phyloP scores from a whole-genome alignment of 1,140 invertebrate genomes.

The Temnothorax nylanderi region DNA sequence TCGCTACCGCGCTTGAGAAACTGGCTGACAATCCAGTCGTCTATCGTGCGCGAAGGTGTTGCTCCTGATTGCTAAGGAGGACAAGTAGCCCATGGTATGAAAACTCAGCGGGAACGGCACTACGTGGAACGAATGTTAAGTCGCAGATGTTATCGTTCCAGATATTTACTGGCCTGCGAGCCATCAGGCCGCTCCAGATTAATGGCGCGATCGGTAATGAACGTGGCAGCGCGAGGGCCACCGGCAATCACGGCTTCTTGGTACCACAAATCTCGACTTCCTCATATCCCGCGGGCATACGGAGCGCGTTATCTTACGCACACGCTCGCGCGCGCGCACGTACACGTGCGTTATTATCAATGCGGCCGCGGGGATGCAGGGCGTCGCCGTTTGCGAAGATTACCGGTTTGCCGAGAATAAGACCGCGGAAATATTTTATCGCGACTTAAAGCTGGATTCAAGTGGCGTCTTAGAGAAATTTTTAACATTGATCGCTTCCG shows the following conservation, averaged over 20 bases:
- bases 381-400: slow-evolving; percentile 62
- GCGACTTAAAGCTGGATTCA: slow-evolving; percentile 4
- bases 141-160: slow-evolving; percentile 78
- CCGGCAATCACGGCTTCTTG: slow-evolving; percentile 78
- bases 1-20: neutral
- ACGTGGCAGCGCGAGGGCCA: slow-evolving; percentile 75
- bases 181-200: slow-evolving; percentile 79
- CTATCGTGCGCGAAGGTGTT: slow-evolving; percentile 40
- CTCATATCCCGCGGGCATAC: slow-evolving; percentile 57
- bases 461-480: neutral
- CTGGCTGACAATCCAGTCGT: slow-evolving; percentile 11
- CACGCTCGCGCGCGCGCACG: slow-evolving; percentile 47
- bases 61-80: slow-evolving; percentile 56
- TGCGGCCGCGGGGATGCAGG: slow-evolving; percentile 53
- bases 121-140: slow-evolving; percentile 74
- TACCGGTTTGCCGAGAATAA: slow-evolving; percentile 38
- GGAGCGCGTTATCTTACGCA: slow-evolving; percentile 65
- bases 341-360: slow-evolving; percentile 75
- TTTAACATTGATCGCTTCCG: neutral
- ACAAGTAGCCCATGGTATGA: slow-evolving; percentile 68
- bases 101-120: slow-evolving; percentile 55
- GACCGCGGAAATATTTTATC: slow-evolving; percentile 40
- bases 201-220: slow-evolving; percentile 83
- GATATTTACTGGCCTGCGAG: slow-evolving; percentile 79
- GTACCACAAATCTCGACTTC: slow-evolving; percentile 77